Percentiles rank a stretch among this genome's conserved stretches.
Conservation (phyloP, 2,888 invertebrate species). For the Hemistola chrysoprasaria region DNA sequence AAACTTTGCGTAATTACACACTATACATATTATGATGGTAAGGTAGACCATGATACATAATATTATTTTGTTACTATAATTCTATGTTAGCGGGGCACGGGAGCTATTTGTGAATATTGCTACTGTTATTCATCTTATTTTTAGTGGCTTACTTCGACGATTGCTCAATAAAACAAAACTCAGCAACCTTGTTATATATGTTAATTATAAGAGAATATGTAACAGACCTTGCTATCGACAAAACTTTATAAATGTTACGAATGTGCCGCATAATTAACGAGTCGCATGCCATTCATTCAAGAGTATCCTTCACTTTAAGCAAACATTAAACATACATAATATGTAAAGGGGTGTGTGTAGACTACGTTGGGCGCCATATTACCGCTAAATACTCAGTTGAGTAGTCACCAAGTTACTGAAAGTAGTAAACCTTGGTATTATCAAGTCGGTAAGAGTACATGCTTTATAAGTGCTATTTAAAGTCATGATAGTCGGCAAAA, state of each 20-base stretch:
- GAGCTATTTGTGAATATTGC: too few species aligned
- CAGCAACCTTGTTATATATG: constrained; percentile 13
- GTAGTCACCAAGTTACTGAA: constrained; percentile 54
- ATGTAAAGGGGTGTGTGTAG: constrained; percentile 45
- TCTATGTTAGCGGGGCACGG: too few species aligned
- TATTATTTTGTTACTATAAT: too few species aligned
- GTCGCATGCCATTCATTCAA: constrained; percentile 12
- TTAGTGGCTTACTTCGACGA: too few species aligned
- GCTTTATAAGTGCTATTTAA: constrained; percentile 54
- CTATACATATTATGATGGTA: too few species aligned
- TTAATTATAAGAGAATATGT: constrained; percentile 20
- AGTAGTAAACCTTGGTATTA: constrained; percentile 77
- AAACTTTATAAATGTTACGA: constrained; percentile 14
- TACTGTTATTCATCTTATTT: too few species aligned
- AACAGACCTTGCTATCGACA: constrained; percentile 17
- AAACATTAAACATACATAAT: constrained; percentile 21
- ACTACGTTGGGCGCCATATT: constrained; percentile 38
- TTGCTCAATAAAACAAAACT: not conserved
- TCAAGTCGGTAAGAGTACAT: constrained; percentile 56
- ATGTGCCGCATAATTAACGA: constrained; percentile 17
- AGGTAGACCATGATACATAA: too few species aligned
- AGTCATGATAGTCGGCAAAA: constrained; percentile 22
- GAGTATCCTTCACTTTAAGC: constrained; percentile 22
- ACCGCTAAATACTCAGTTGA: constrained; percentile 45
- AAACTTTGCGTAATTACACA: too few species aligned